Evolutionary conservation across 2,797 vertebrate species (phyloP).

Genomic region (Hirundo rustica): DNA sequence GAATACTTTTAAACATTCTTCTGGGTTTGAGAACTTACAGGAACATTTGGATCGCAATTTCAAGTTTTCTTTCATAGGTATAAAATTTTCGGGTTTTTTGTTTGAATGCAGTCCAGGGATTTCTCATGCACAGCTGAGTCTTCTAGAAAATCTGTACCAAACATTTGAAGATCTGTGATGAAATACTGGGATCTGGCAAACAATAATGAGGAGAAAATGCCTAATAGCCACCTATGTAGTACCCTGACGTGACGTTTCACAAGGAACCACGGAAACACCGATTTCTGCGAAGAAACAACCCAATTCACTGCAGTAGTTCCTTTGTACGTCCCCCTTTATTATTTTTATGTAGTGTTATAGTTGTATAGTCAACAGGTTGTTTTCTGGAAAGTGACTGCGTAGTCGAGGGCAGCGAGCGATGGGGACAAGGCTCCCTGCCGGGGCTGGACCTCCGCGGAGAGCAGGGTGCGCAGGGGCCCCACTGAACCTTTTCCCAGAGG

Average conservation of each 20-base stretch:
- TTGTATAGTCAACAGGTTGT: rapidly evolving
- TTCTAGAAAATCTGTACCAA: neutral
- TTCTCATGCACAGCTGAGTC: neutral
- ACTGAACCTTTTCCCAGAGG: rapidly evolving
- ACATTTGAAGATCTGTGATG: neutral
- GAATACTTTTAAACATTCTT: neutral
- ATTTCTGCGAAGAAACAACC: neutral
- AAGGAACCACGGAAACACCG: neutral
- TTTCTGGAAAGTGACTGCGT: rapidly evolving
- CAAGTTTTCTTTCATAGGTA: neutral
- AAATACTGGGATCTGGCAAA: neutral
- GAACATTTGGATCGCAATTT: neutral
- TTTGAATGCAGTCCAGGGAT: neutral
- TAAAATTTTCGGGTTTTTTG: neutral
- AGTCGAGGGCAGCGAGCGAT: rapidly evolving
- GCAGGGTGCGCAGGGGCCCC: rapidly evolving
- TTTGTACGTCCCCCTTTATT: neutral
- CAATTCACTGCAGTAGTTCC: too few relatives aligned
- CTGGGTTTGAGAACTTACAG: neutral
- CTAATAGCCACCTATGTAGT: rapidly evolving
- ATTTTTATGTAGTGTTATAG: neutral
- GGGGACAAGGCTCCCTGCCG: rapidly evolving
- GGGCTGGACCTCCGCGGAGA: rapidly evolving
- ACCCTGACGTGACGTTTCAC: rapidly evolving
- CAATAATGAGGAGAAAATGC: rapidly evolving